Conservation (phyloP, 2,888 invertebrate species). For the Hymenopus coronatus region DNA sequence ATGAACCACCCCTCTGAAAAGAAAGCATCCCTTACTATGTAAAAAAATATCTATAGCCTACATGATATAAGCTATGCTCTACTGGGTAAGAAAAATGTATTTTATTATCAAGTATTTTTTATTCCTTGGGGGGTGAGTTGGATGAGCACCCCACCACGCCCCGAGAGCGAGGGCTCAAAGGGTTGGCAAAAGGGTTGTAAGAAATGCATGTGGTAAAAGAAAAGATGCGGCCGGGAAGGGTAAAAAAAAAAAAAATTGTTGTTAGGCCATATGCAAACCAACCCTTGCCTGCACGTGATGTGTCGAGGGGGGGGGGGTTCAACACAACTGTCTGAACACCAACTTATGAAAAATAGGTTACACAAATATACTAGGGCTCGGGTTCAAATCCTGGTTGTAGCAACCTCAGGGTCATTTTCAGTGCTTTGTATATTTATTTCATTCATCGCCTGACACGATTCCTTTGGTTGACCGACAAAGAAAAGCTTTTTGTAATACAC, state of each 20-base stretch:
- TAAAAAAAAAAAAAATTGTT: too few species aligned
- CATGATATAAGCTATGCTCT: conserved; percentile 53
- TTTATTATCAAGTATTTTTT: conserved; percentile 44
- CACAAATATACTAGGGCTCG: too few species aligned
- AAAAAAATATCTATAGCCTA: conserved; percentile 36
- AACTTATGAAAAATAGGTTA: too few species aligned
- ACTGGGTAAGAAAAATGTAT: conserved; percentile 52
- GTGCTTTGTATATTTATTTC: too few species aligned
- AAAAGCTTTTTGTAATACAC: too few species aligned
- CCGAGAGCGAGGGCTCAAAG: neutral
- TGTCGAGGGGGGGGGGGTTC: neutral
- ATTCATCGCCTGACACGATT: too few species aligned
- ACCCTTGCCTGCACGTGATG: neutral
- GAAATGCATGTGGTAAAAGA: neutral
- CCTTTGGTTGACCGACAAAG: too few species aligned
- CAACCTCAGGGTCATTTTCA: too few species aligned
- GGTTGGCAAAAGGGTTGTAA: neutral
- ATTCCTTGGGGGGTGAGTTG: neutral
- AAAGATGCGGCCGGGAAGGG: neutral
- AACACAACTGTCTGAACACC: neutral
- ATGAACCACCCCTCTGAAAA: conserved; percentile 3
- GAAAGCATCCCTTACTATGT: neutral
- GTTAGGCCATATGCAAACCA: neutral
- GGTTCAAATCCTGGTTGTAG: too few species aligned
- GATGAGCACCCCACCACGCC: neutral